Evolutionary conservation across 2,888 invertebrate species (phyloP).

Genomic region (Meta bourneti): DNA sequence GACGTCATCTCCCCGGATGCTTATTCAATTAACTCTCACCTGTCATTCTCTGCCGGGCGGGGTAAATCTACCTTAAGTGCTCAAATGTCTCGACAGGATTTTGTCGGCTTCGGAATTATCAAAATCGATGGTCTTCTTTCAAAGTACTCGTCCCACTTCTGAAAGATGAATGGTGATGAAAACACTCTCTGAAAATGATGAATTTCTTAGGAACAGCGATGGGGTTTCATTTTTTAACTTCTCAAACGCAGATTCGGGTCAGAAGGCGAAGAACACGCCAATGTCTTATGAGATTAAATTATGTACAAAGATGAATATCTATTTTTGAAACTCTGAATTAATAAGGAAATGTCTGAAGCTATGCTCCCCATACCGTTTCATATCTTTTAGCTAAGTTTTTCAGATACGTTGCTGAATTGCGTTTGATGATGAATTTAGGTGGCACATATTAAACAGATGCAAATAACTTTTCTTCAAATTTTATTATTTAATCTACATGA

Average conservation of each 20-base stretch:
- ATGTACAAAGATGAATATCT: no score
- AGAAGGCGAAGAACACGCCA: no score
- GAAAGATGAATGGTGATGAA: neutral
- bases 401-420: no score
- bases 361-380: no score
- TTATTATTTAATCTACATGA: no score
- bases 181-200: neutral
- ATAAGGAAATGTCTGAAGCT: no score
- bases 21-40: constrained; percentile 35
- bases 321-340: no score
- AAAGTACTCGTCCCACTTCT: neutral
- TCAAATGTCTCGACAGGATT: neutral
- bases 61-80: constrained; percentile 27
- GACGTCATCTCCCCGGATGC: constrained; percentile 22
- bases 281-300: no score
- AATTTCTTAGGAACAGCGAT: neutral
- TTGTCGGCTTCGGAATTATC: neutral
- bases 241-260: neutral
- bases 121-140: neutral
- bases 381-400: no score
- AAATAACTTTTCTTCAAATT: no score
- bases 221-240: neutral
- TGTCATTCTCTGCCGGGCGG: neutral
- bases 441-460: no score
- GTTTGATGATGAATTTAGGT: no score